These are phyloP conservation scores for Drosophila pachea DNA, from an alignment of 1,140 invertebrate genomes.

Conservation along the genomic window DNA sequence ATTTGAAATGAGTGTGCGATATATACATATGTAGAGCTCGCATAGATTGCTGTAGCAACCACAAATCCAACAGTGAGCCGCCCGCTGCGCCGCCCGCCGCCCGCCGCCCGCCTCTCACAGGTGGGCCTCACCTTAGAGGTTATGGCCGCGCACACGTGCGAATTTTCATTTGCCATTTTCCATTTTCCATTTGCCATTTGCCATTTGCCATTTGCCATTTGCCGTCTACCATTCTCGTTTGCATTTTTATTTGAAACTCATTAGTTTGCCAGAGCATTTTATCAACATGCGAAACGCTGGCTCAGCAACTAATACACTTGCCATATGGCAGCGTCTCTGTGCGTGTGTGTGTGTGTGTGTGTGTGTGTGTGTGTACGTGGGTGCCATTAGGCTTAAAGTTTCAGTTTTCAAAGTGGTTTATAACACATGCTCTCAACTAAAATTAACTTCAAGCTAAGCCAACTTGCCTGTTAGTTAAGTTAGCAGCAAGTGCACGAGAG, in stretches of 20 bases:
- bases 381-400: not conserved
- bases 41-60: constrained; percentile 18
- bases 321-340: constrained; percentile 15
- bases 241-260: constrained; percentile 70
- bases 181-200: not conserved
- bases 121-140: constrained; percentile 30
- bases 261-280: constrained; percentile 55
- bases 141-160: constrained; percentile 26
- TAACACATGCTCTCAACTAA: not conserved
- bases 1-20: not conserved
- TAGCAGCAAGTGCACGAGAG: not conserved
- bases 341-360: constrained; percentile 10
- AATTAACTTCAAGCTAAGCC: constrained; percentile 8
- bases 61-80: not conserved
- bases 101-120: not conserved
- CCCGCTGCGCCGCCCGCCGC: constrained; percentile 2
- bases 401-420: constrained; percentile 5
- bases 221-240: constrained; percentile 10
- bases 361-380: constrained; percentile 20
- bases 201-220: not conserved
- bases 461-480: constrained; percentile 29
- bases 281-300: constrained; percentile 45
- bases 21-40: not conserved
- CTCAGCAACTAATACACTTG: constrained; percentile 36
- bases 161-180: constrained; percentile 25